Evolutionary conservation across 2,797 vertebrate species (phyloP), one percentile per base, ranked within the genome.

Genomic region (Myoxocephalus aenaeus): DNA sequence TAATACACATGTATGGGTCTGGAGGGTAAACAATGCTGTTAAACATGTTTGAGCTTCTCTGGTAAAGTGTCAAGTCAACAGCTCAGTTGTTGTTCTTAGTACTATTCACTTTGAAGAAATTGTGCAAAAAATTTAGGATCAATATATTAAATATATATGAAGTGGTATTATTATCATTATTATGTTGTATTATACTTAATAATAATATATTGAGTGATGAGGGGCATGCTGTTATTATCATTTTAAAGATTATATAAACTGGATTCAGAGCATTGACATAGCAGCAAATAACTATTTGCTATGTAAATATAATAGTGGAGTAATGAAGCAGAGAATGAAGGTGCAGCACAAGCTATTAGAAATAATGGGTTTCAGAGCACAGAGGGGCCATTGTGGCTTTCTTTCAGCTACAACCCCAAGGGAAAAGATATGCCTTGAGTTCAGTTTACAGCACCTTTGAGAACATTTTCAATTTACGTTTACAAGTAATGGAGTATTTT

Each of bases 61-160:
- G 53, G 11, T 25, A 61, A 70, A 2, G 5, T 46, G 75, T 89
- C 66, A 90, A 84, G 50, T 42, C 1, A 12, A 3, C 18, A 38
- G 44, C n/a, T n/a, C 4, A 67, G 36, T 1, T 20, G 1, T 14
- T 20, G 1, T 72, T 80, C 63, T n/a, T 20, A 51, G 3, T 20
- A 48, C 17, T 48, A 46, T 46, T 46, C 13, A 46, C 44, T 46
- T 46, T 46, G 44, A 46, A 46, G 15, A 6, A 17, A 46, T 46
- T 44, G 15, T 46, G 14, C 15, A 15, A 4, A 17, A 15, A 44
- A 44, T 44, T 6, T 44, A 44, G 5, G 42, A 44, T 15, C 15
- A 44, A 44, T 44, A 44, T 14, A 44, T 44, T 5, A 44, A 44
- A 44, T 15, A 44, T 44, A 44, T 44, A 44, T 15, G 14, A 44